phyloP scores from a whole-genome alignment of 2,113 vertebrate genomes.

The Oostethus manadensis region DNA sequence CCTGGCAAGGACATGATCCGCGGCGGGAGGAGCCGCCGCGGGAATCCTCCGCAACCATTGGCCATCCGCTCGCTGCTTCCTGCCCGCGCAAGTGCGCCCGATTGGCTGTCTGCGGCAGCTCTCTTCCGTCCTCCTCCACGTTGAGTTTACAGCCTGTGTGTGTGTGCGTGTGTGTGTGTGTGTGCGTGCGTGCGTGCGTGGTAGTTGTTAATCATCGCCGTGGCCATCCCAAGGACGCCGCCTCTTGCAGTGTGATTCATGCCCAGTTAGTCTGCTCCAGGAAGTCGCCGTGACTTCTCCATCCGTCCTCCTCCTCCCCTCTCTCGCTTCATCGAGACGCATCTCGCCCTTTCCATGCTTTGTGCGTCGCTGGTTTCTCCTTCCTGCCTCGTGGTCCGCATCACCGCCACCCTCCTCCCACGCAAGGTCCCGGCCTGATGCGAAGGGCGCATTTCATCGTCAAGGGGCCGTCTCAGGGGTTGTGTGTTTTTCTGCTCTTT shows the following conservation, averaged over 20 bases:
- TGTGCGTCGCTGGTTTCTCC: slow-evolving; percentile 53
- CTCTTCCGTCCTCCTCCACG: slow-evolving; percentile 36
- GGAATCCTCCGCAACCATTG: slow-evolving; percentile 67
- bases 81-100: slow-evolving; percentile 38
- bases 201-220: not conserved
- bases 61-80: slow-evolving; percentile 46
- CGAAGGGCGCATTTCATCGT: slow-evolving; percentile 9
- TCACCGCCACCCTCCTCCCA: slow-evolving; percentile 16
- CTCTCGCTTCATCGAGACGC: slow-evolving; percentile 72
- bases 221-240: slow-evolving; percentile 39
- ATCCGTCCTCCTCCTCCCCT: slow-evolving; percentile 48
- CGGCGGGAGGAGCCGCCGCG: slow-evolving; percentile 54
- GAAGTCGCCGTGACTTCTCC: slow-evolving; percentile 56
- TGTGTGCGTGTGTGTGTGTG: slow-evolving; percentile 31
- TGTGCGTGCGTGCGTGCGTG: slow-evolving; percentile 14
- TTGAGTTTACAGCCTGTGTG: slow-evolving; percentile 42
- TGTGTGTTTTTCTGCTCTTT: slow-evolving; percentile 27
- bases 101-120: slow-evolving; percentile 74
- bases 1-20: slow-evolving; percentile 47
- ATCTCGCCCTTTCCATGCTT: slow-evolving; percentile 69
- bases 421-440: slow-evolving; percentile 16
- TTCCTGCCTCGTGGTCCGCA: slow-evolving; percentile 54
- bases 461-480: slow-evolving; percentile 28
- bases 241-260: slow-evolving; percentile 33
- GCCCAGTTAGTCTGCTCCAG: slow-evolving; percentile 41